Percentiles rank a stretch among this genome's conserved stretches.
phyloP scores from a whole-genome alignment of 2,888 invertebrate species.

The Oscheius sp. region DNA sequence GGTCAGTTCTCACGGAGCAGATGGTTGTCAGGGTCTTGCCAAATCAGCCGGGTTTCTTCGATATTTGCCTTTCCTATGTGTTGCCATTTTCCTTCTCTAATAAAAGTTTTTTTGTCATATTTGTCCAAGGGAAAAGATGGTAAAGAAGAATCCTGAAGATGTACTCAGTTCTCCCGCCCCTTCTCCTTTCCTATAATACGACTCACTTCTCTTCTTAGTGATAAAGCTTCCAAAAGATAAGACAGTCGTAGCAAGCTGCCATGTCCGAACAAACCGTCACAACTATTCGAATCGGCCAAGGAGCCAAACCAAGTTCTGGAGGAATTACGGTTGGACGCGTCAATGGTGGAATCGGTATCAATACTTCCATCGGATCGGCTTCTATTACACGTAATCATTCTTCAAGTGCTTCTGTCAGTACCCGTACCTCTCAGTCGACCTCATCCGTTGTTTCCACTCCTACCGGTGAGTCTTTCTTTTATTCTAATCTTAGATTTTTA shows the following conservation, averaged over 20 bases:
- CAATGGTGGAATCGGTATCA: constrained; percentile 8
- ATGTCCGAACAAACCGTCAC: constrained; percentile 1
- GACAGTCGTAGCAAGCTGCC: constrained; percentile 20
- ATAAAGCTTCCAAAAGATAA: constrained; percentile 19
- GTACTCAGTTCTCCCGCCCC: constrained; percentile 3
- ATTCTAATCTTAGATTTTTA: neutral
- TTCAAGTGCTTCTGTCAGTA: neutral
- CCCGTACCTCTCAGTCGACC: neutral
- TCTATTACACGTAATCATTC: neutral
- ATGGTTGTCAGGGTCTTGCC: constrained; percentile 1
- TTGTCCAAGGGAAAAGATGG: neutral
- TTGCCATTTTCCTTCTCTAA: neutral
- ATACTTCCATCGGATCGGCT: constrained; percentile 6
- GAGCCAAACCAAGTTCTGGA: neutral
- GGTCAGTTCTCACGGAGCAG: constrained; percentile 10
- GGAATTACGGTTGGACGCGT: constrained; percentile 15
- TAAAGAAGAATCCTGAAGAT: neutral
- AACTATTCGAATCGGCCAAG: constrained; percentile 6
- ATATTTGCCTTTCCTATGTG: neutral
- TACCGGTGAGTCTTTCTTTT: constrained; percentile 3
- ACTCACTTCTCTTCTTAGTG: constrained; percentile 5
- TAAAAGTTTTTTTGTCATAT: neutral
- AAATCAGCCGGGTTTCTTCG: neutral
- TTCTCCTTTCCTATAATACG: constrained; percentile 16
- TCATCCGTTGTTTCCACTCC: constrained; percentile 7